These are phyloP conservation scores for Prietella phreatophila DNA, from an alignment of 2,113 vertebrate species.

Conservation along the genomic window DNA sequence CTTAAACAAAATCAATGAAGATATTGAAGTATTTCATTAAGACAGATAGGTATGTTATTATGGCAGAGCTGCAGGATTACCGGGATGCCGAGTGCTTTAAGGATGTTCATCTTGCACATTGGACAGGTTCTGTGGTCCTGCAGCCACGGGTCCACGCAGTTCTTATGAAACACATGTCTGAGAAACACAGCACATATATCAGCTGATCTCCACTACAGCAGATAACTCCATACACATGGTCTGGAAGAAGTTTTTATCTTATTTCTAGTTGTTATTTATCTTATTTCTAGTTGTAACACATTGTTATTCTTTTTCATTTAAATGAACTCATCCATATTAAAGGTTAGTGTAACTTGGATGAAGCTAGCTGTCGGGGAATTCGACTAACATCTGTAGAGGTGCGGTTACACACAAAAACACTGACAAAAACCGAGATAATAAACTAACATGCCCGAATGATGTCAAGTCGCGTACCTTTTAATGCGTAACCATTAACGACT, in stretches of 20 bases:
- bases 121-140: conserved; percentile 96
- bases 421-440: background rate
- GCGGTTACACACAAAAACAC: background rate
- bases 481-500: background rate
- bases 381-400: background rate
- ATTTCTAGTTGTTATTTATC: background rate
- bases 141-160: conserved; percentile 97
- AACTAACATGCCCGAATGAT: background rate
- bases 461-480: background rate
- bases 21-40: background rate
- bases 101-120: conserved; percentile 99
- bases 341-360: background rate
- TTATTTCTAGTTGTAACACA: background rate
- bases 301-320: background rate
- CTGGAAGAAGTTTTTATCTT: background rate
- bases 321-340: background rate
- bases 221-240: background rate
- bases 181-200: conserved; percentile 25
- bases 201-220: background rate
- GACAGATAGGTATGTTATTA: background rate
- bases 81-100: conserved; percentile 94
- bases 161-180: conserved; percentile 98
- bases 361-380: background rate
- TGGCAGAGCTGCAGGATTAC: conserved; percentile 70
- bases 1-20: background rate